phyloP scores from a whole-genome alignment of 2,888 invertebrate genomes.

The Colostygia pectinataria region DNA sequence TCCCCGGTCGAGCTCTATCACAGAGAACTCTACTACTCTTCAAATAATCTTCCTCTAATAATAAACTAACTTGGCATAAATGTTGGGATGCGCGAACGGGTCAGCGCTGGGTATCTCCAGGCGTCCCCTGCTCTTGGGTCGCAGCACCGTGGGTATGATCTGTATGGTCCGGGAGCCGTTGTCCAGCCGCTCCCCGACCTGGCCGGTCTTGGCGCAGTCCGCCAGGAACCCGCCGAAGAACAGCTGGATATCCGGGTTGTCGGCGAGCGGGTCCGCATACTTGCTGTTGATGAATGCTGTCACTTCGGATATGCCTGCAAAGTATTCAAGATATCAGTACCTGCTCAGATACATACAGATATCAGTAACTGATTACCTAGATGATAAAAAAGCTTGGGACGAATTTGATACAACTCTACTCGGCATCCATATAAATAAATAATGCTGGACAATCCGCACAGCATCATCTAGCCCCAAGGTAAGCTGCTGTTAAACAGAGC shows the following conservation, averaged over 20 bases:
- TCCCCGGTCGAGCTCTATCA: too few species aligned
- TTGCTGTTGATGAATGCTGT: slow-evolving; percentile 92
- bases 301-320: slow-evolving; percentile 89
- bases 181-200: slow-evolving; percentile 90
- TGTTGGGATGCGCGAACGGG: slow-evolving; percentile 91
- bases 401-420: too few species aligned
- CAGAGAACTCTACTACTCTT: too few species aligned
- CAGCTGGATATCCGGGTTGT: slow-evolving; percentile 92
- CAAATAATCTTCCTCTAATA: neutral
- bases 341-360: too few species aligned
- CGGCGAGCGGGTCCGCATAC: slow-evolving; percentile 87
- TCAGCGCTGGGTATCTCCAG: slow-evolving; percentile 88
- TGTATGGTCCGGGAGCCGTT: slow-evolving; percentile 86
- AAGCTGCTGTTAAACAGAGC: too few species aligned
- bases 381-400: too few species aligned
- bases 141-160: slow-evolving; percentile 91
- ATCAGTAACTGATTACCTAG: too few species aligned
- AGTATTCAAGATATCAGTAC: too few species aligned
- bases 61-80: slow-evolving; percentile 89
- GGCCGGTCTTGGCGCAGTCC: slow-evolving; percentile 92
- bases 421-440: too few species aligned
- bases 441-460: too few species aligned
- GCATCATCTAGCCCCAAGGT: too few species aligned
- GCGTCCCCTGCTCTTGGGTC: slow-evolving; percentile 93
- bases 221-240: slow-evolving; percentile 95